A percentile compares a stretch with the other conserved stretches of the same genome.
Evolutionary conservation across 2,797 vertebrate genomes (phyloP).

Genomic region (Siniperca undulata): DNA sequence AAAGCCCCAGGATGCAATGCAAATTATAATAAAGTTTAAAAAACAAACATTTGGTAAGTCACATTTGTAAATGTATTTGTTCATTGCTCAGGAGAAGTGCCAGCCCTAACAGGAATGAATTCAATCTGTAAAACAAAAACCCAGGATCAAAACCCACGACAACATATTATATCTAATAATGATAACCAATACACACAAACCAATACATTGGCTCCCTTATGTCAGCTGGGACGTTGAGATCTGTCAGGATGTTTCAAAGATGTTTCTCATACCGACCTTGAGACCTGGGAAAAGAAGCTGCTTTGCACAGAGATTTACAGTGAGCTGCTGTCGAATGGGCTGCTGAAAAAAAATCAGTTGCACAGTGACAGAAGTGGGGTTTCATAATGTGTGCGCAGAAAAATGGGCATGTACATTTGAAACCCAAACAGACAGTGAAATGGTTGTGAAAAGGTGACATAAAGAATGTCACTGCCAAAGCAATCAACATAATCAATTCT

Average conservation of each 20-base stretch:
- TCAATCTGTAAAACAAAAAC: conserved; percentile 4
- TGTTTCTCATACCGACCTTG: not conserved
- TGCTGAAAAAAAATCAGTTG: not conserved
- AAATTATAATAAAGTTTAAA: too few relatives aligned
- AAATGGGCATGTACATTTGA: conserved; percentile 16
- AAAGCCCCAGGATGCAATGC: too few relatives aligned
- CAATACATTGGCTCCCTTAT: not conserved
- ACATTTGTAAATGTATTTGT: not conserved
- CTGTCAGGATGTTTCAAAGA: conserved; percentile 17
- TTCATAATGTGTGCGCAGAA: not conserved
- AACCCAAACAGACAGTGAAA: not conserved
- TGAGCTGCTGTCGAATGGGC: not conserved
- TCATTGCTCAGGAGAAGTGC: not conserved
- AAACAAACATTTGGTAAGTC: not conserved
- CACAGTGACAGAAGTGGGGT: not conserved
- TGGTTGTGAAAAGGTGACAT: not conserved
- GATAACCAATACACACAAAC: conserved; percentile 5
- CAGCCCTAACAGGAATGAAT: not conserved
- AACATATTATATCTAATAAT: not conserved
- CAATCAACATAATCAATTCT: not conserved
- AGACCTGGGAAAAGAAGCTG: not conserved
- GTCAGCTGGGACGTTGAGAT: not conserved
- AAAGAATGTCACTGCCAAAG: not conserved
- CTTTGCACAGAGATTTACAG: not conserved
- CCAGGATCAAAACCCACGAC: not conserved